Conservation (phyloP, 2,113 vertebrate genomes). For the Enhydra lutris region DNA sequence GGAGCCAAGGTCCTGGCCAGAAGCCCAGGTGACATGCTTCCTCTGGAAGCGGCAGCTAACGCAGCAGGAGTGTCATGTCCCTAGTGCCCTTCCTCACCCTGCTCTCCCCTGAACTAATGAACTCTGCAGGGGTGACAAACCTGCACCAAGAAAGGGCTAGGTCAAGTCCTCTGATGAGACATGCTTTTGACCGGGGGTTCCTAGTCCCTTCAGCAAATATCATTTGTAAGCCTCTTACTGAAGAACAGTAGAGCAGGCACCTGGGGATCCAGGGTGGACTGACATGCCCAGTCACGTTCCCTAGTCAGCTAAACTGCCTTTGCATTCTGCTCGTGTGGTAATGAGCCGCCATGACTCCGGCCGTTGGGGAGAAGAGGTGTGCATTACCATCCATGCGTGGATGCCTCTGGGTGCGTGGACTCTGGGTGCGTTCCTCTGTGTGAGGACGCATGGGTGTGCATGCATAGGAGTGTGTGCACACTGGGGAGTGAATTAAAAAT, state of each 20-base stretch:
- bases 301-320: fast-evolving
- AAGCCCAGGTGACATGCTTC: neutral
- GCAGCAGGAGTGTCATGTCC: neutral
- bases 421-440: neutral
- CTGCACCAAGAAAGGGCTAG: neutral
- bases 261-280: no score
- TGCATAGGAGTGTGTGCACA: neutral
- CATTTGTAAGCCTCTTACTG: neutral
- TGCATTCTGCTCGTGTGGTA: neutral
- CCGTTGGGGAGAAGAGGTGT: neutral
- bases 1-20: neutral
- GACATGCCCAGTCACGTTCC: no score
- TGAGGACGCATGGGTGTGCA: neutral
- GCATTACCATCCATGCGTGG: neutral
- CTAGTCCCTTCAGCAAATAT: neutral
- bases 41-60: neutral
- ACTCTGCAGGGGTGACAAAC: neutral
- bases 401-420: neutral
- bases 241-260: neutral
- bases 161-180: neutral
- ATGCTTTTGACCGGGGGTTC: neutral
- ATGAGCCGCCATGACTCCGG: neutral
- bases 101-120: neutral
- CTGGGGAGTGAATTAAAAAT: neutral
- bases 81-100: neutral